A percentile compares a stretch with the other conserved stretches of the same genome.
Evolutionary conservation across 2,888 invertebrate species (phyloP).

Genomic region (Leuctra nigra): DNA sequence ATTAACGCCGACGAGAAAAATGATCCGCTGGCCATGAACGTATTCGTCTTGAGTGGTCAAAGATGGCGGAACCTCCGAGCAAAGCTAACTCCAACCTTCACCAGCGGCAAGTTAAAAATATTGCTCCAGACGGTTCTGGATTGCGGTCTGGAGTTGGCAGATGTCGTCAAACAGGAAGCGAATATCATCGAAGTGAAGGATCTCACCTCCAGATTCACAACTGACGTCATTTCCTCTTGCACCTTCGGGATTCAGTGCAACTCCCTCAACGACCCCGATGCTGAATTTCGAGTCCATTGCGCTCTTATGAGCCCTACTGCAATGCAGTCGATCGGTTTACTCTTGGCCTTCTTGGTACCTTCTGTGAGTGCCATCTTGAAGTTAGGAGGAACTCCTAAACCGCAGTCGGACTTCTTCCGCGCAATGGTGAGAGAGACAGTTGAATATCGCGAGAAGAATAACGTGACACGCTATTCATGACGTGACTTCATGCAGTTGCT

Average conservation of each 20-base stretch:
- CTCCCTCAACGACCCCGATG: slow-evolving; percentile 35
- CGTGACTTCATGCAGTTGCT: slow-evolving; percentile 31
- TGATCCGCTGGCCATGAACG: slow-evolving; percentile 34
- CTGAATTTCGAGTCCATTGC: slow-evolving; percentile 38
- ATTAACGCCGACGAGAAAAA: slow-evolving; percentile 23
- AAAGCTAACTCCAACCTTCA: slow-evolving; percentile 41
- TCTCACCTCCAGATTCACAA: slow-evolving; percentile 28
- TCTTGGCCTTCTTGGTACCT: slow-evolving; percentile 43
- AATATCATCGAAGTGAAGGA: slow-evolving; percentile 28
- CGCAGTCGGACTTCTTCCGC: slow-evolving; percentile 36
- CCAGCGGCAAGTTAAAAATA: slow-evolving; percentile 39
- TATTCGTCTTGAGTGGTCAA: slow-evolving; percentile 35
- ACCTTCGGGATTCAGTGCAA: slow-evolving; percentile 42
- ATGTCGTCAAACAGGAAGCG: slow-evolving; percentile 24
- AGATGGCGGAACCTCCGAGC: slow-evolving; percentile 38
- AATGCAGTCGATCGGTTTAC: slow-evolving; percentile 38
- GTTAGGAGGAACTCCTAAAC: not conserved
- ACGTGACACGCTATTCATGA: slow-evolving; percentile 31
- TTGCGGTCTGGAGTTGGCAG: slow-evolving; percentile 32
- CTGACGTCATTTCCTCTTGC: slow-evolving; percentile 37
- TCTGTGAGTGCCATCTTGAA: slow-evolving; percentile 39
- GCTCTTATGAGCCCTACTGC: slow-evolving; percentile 33
- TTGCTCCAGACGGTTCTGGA: slow-evolving; percentile 36
- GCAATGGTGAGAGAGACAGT: slow-evolving; percentile 39
- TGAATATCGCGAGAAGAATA: slow-evolving; percentile 31